Base-by-base conservation (phyloP, 2,113 vertebrate species). In the Toxostoma redivivum region DNA sequence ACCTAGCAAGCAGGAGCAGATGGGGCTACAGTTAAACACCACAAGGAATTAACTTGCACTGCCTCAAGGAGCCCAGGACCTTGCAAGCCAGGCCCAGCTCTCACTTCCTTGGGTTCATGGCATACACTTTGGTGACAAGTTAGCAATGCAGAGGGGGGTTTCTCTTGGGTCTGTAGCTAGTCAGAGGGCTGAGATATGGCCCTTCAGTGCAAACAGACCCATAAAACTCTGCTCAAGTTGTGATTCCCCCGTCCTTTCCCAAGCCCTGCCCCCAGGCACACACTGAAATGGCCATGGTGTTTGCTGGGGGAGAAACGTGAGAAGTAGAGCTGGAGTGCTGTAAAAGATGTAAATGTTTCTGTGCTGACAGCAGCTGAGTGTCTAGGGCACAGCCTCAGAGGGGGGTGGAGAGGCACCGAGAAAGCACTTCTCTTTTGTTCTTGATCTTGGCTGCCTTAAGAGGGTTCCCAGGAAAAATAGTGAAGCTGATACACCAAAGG, bases 331-430 rank as follows among this genome's bases (percentile, higher is more conserved):
- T 33, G 7, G 70, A 56, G 93, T 86, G 95, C 79, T 97, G 96
- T 98, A 97, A 98, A 97, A 98, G 98, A 99, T 99, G 99, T 98
- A 98, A 99, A 99, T 99, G 96, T 70, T 77, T 86, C 81, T 54
- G 96, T 89, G 85, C 92, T 94, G 96, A 94, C 95, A 88, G 47
- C 54, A 98, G 98, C 99, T 97, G 97, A 98, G 91, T 90, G 98
- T 98, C 98, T 99, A 97, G 97, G 98, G 97, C 98, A 98, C 96
- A 95, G 97, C 70, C 44, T 80, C 11, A 1, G 92, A 72, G 83
- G 95, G 84, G 95, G 98, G 96, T 88, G 97, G 89, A 90, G 85
- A 86, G 94, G 92, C 91, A 86, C 51, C 4, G 58, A 89, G 88
- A 86, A 96, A 22, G 58, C 91, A 54, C 91, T 94, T 94, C 88